Evolutionary conservation across 1,140 invertebrate genomes (phyloP), one percentile per base, ranked within the genome.

Genomic region (Adoxophyes honmai): DNA sequence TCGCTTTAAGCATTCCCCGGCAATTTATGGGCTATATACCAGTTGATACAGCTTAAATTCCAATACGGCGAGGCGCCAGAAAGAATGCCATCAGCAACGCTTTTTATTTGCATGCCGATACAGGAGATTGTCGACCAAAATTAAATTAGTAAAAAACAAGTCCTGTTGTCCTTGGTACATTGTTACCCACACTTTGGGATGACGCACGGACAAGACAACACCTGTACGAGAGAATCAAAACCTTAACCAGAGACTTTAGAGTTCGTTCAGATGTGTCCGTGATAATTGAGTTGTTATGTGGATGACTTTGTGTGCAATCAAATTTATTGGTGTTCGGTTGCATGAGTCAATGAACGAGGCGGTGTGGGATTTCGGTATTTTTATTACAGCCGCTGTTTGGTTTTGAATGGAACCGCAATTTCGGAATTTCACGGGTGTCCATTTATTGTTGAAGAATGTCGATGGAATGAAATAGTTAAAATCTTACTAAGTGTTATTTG

Each of bases 61-160:
- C 38, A 10, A 9, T 13, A 38, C 52, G 34, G 57, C 18, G 54
- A 21, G 34, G 33, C 34, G 39, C 56, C 56, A 52, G 55, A 59
- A 56, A 21, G 38, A 48, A 52, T 38, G 51, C 42, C 54, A 60
- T 60, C 61, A 56, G 37, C 54, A 51, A 34, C 33, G 42, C 51
- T 68, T 73, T 75, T 78, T 72, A 71, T 84, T 73, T 71, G 68
- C 78, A 82, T 79, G 74, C 79, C 73, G 67, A 73, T 60, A 70
- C 62, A 59, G 59, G 61, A 62, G 62, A 57, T 54, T 36, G 60
- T 37, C 39, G 39, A 33, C 21, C 18, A 65, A 66, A 53, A 54
- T 72, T 67, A 62, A 51, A 71, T 14, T 39, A 14, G 2, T 9
- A 78, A 71, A 66, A 74, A 75, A 70, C 59, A 61, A 68, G 75